Conservation (phyloP, 2,797 vertebrate genomes). For the Pangasius djambal region DNA sequence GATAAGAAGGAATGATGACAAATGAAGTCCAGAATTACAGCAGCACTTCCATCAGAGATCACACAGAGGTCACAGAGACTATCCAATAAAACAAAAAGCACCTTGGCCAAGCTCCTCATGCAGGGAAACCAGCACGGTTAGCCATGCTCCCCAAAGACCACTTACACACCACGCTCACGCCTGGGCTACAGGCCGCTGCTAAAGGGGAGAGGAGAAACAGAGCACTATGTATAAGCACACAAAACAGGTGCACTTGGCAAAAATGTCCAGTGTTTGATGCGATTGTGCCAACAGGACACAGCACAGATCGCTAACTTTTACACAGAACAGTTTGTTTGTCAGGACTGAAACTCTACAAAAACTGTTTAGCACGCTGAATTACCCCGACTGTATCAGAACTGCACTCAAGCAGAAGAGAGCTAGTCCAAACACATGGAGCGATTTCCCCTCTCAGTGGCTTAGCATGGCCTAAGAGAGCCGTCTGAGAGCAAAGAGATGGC, state of each 20-base stretch:
- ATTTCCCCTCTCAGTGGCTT: conserved; percentile 45
- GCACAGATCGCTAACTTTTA: conserved; percentile 15
- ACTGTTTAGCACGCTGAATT: conserved; percentile 22
- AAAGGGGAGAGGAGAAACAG: conserved; percentile 11
- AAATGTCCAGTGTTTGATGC: not conserved
- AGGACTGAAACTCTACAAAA: conserved; percentile 13
- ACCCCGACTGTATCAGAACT: conserved; percentile 24
- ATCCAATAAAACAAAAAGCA: conserved; percentile 56
- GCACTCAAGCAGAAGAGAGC: conserved; percentile 22
- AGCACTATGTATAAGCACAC: conserved; percentile 3
- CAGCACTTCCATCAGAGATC: conserved; percentile 44
- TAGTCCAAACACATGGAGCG: conserved; percentile 35
- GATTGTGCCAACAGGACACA: conserved; percentile 22
- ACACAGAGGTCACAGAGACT: conserved; percentile 42
- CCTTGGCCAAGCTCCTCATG: conserved; percentile 44
- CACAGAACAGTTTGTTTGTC: conserved; percentile 21
- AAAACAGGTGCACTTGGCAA: not conserved
- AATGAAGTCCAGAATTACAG: conserved; percentile 51
- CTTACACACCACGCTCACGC: conserved; percentile 15
- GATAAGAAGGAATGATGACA: conserved; percentile 55
- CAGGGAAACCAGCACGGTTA: conserved; percentile 32
- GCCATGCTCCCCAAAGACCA: conserved; percentile 19
- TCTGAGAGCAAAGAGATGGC: conserved; percentile 50
- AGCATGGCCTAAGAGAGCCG: conserved; percentile 38
- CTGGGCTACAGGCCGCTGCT: not conserved